Conservation (phyloP, 2,797 vertebrate species). For the Bucorvus abyssinicus region DNA sequence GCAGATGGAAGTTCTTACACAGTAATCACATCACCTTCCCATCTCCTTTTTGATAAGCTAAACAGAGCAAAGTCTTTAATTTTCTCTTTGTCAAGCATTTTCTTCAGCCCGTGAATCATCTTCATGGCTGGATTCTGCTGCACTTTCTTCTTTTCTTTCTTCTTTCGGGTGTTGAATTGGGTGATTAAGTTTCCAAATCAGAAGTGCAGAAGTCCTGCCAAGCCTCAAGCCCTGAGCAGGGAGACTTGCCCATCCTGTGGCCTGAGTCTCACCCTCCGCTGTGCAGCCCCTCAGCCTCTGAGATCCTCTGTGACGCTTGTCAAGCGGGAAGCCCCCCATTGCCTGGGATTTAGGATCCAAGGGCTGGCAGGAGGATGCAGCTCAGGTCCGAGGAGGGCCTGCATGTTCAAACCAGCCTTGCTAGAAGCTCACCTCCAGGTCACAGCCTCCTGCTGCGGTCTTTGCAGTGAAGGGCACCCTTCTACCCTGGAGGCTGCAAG, state of each 20-base stretch:
- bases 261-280: background rate
- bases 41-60: background rate
- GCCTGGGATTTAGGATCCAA: background rate
- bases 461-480: background rate
- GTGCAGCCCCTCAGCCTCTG: fast-evolving
- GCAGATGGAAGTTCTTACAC: background rate
- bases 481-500: background rate
- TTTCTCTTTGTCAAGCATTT: background rate
- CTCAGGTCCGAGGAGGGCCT: background rate
- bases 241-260: fast-evolving
- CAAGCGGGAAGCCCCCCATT: background rate
- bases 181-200: background rate
- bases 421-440: background rate
- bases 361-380: background rate
- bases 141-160: background rate
- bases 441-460: background rate
- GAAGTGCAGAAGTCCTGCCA: background rate
- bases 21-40: constrained; percentile 4
- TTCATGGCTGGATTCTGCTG: background rate
- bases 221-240: background rate
- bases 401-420: background rate
- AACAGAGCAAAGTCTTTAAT: background rate
- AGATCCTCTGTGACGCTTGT: fast-evolving
- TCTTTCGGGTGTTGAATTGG: background rate
- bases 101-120: background rate